Conservation (phyloP, 2,797 vertebrate species). For the Pogoniulus pusillus region DNA sequence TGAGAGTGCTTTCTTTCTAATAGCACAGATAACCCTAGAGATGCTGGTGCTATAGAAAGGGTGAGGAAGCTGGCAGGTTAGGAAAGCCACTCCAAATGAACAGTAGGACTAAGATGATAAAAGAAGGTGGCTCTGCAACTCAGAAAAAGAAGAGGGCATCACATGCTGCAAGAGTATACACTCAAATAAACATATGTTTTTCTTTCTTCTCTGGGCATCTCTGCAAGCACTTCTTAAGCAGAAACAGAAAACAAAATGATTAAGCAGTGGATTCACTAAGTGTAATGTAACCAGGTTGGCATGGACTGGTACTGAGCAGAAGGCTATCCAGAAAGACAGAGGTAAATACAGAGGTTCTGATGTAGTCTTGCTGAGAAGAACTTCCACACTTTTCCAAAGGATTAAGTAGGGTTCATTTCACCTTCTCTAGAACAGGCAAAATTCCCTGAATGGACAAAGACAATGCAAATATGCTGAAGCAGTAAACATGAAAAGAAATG, state of each 20-base stretch:
- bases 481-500: not conserved
- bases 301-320: not conserved
- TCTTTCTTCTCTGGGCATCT: not conserved
- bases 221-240: not conserved
- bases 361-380: not conserved
- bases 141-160: not conserved
- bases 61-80: not conserved
- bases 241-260: not conserved
- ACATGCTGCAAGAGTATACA: not conserved
- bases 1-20: not conserved
- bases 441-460: not conserved
- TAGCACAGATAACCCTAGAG: accelerated
- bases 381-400: not conserved
- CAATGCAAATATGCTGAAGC: not conserved
- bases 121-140: not conserved
- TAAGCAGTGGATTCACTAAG: not conserved
- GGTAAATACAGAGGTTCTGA: not conserved
- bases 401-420: not conserved
- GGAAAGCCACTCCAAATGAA: not conserved
- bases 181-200: not conserved
- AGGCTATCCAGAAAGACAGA: not conserved
- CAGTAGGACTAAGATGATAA: not conserved
- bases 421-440: not conserved
- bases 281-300: not conserved
- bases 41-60: not conserved